A percentile compares a stretch with the other conserved stretches of the same genome.
These are phyloP conservation scores for Tanytarsus gracilentus DNA, from an alignment of 2,888 invertebrate species.

Conservation along the genomic window DNA sequence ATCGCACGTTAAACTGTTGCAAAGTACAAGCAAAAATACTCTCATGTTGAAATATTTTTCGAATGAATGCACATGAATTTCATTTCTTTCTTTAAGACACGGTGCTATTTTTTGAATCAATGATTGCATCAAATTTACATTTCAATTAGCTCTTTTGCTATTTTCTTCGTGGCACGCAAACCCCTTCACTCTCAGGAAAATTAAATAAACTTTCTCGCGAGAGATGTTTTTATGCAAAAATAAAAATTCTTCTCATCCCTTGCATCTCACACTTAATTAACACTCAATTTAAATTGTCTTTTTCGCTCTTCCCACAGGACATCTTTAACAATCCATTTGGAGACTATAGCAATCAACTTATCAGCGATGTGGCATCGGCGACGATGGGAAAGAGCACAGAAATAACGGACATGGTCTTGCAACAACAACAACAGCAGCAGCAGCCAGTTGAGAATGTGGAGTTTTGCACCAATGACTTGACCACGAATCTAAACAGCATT, in stretches of 20 bases:
- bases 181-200: background rate
- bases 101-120: no score
- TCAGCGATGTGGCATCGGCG: conserved; percentile 7
- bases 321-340: conserved; percentile 22
- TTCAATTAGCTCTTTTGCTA: background rate
- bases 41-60: no score
- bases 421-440: conserved; percentile 14
- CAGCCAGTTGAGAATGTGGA: conserved; percentile 9
- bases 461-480: conserved; percentile 17
- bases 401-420: conserved; percentile 22
- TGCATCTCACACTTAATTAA: background rate
- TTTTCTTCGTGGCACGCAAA: no score
- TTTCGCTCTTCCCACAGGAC: conserved; percentile 9
- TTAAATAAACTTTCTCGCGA: background rate
- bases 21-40: no score
- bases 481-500: conserved; percentile 15
- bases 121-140: background rate
- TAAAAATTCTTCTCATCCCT: background rate
- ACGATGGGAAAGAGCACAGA: conserved; percentile 15
- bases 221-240: no score
- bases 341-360: conserved; percentile 20
- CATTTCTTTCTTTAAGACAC: background rate
- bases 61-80: background rate
- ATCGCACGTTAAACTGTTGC: no score
- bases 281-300: background rate